Evolutionary conservation across 2,113 vertebrate genomes (phyloP), one percentile per base, ranked within the genome.

Genomic region (Tricholaema leucomelas): DNA sequence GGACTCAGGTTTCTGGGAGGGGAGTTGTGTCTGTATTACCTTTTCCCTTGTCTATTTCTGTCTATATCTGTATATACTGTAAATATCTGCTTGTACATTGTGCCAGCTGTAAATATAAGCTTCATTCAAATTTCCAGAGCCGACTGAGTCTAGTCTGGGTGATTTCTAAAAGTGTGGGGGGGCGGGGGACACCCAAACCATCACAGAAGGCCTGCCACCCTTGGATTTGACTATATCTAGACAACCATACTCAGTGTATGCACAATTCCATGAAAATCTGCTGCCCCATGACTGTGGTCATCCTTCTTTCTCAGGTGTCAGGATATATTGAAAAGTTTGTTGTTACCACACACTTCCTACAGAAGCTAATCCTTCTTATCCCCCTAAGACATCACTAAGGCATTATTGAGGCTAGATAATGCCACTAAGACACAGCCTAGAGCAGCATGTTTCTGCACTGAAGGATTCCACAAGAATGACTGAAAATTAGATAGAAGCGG

Each of bases 401-500:
- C 40, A 40, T 40, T 40, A 40, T 15, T 40, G 40, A 40, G 40
- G 74, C 67, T 56, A 75, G 71, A 59, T 33, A 81, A 27, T 48
- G 91, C 79, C 92, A 88, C 66, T 18, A 85, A 69, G 40, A 70
- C 55, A 81, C 44, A 84, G 59, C 46, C 50, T 70, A 33, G 15
- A 94, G 71, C 84, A 79, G 81, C 74, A 17, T 76, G 67, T 65
- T 82, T 84, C 84, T 76, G 55, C 67, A 82, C 55, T 56, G 71
- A 23, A 88, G 63, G 86, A 76, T 88, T 86, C 81, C 86, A 76
- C 10, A 33, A 55, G 71, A 94, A 44, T 54, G 46, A 63, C 74
- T 81, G 86, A 75, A 95, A 87, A 93, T 94, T 76, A 94, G 76
- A 65, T 71, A 82, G 33, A 90, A 63, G 74, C 61, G 73, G 82